Base-by-base conservation (phyloP, 2,113 vertebrate species). In the Aplodontia rufa region DNA sequence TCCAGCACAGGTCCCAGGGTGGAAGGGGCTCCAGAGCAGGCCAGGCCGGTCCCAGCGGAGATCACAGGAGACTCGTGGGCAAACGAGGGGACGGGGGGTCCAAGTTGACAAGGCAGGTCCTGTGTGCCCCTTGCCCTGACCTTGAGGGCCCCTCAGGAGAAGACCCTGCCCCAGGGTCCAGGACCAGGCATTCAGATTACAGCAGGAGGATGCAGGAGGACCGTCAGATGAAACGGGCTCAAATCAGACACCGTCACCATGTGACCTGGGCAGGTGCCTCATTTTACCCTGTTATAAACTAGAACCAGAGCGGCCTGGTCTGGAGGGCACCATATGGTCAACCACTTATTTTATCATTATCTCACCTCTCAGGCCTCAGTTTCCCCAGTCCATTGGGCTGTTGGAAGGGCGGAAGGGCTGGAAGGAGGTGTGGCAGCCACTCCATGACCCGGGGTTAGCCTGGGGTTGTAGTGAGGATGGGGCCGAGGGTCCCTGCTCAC, bases 1-100 rank as follows among this genome's bases (percentile, higher is more conserved):
- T 75, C 71, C 76, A 58, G 88, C 51, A 49, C 93, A 93, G 96
- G 94, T 84, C 75, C 72, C 62, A 0, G 49, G 75, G 49, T 12
- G 32, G 85, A 96, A 93, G 53, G 91, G 62, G 7, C n/a, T 71
- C 5, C 9, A 3, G 12, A 64, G 81, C 0, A 0, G 81, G 74
- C 93, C 58, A 55, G 91, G 42, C 68, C 35, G 1, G 0, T 53
- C 72, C 90, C 19, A 64, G 12, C 4, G 30, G 76, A 13, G 45
- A 75, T 47, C n/a, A 81, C 49, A 35, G 84, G 71, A 68, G 47
- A 42, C 68, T 32, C 35, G 0, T 26, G 12, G 55, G 62, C 6
- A 11, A 42, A 69, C 2, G 2, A 6, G 40, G 35, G 16, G 10
- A 4, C 4, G 6, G 30, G 58, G 17, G 26, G 22, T 58, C 35